Conservation (phyloP, 2,113 vertebrate genomes). For the Entomyzon cyanotis region DNA sequence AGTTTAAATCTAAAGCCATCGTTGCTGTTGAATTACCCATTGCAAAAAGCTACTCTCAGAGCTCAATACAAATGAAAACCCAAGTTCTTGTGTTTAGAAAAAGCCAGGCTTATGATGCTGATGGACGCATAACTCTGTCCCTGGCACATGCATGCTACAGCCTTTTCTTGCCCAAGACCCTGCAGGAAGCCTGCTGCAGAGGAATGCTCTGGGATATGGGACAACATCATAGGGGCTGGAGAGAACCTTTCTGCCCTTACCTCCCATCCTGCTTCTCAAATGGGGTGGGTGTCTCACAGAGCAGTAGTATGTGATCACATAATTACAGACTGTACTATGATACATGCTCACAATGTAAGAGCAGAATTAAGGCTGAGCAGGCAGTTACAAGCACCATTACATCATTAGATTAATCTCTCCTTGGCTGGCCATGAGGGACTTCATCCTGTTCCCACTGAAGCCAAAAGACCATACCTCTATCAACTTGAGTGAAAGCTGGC, state of each 20-base stretch:
- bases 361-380: conserved; percentile 31
- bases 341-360: neutral
- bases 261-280: neutral
- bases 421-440: conserved; percentile 21
- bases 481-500: neutral
- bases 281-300: neutral
- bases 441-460: conserved; percentile 25
- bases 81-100: conserved; percentile 2
- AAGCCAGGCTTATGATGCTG: neutral
- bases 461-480: neutral
- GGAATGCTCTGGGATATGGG: neutral
- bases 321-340: conserved; percentile 30
- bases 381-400: conserved; percentile 48
- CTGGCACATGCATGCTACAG: neutral
- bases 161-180: neutral
- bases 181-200: neutral
- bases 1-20: neutral
- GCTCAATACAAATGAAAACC: neutral
- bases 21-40: neutral
- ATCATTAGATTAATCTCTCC: conserved; percentile 43
- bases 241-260: neutral
- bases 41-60: neutral
- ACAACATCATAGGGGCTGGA: neutral
- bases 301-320: neutral
- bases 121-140: neutral